phyloP scores from a whole-genome alignment of 2,888 invertebrate genomes.

The Coremacera marginata region DNA sequence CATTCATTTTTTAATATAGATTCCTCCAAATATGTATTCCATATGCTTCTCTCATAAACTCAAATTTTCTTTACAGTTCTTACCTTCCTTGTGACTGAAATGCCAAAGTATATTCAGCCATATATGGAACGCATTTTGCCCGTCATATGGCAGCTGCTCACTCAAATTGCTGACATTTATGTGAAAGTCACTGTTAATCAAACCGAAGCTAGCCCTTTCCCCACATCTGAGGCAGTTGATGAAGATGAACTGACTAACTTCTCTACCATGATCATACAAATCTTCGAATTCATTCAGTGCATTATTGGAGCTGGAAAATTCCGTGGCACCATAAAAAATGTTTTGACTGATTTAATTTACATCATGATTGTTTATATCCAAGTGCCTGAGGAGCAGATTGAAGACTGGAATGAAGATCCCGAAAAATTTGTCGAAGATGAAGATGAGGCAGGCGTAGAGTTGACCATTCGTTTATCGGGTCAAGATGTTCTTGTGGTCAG shows the following conservation, averaged over 20 bases:
- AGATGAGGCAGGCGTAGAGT: slow-evolving; percentile 74
- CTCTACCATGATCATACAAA: slow-evolving; percentile 75
- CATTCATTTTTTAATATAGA: too few species aligned
- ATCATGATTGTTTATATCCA: slow-evolving; percentile 78
- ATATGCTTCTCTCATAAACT: not conserved
- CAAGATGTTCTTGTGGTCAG: slow-evolving; percentile 74
- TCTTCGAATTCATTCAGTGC: slow-evolving; percentile 77
- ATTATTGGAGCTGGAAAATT: slow-evolving; percentile 74
- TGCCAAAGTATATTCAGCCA: slow-evolving; percentile 74
- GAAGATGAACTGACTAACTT: slow-evolving; percentile 75
- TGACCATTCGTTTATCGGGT: slow-evolving; percentile 77
- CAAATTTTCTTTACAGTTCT: slow-evolving; percentile 67
- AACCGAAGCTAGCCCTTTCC: slow-evolving; percentile 69
- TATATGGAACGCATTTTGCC: slow-evolving; percentile 75
- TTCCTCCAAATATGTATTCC: too few species aligned
- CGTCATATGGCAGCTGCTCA: slow-evolving; percentile 78
- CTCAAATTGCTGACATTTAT: slow-evolving; percentile 76
- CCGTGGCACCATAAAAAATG: slow-evolving; percentile 72
- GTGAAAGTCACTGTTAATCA: slow-evolving; percentile 76
- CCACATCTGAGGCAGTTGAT: slow-evolving; percentile 73
- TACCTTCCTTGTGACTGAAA: slow-evolving; percentile 74
- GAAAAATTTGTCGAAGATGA: slow-evolving; percentile 80
- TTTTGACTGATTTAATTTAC: slow-evolving; percentile 75
- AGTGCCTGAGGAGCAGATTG: slow-evolving; percentile 77
- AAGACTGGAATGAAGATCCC: slow-evolving; percentile 75